Evolutionary conservation across 2,888 invertebrate species (phyloP), one percentile per base, ranked within the genome.

Genomic region (Caenorhabditis sp.): DNA sequence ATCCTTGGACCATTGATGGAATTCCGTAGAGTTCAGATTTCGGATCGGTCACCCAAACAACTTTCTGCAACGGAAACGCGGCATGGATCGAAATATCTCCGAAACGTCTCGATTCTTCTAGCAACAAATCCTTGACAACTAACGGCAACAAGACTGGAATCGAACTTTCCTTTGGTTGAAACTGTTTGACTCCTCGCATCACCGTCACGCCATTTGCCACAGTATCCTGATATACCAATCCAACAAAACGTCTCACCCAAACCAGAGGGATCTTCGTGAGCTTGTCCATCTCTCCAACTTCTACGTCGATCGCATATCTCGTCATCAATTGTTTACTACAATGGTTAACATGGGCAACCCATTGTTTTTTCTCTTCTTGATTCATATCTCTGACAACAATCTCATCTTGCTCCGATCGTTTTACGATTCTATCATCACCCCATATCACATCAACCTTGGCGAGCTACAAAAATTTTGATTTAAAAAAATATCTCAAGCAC

Each of bases 241-340:
- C 83, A 27, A 76, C 61, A 64, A 80, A 78, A 12, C 67, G 65
- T 20, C 76, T 62, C 17, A 76, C 77, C 64, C 70, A 72, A 0
- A 67, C 80, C 17, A 83, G 53, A 10, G 67, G 63, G 20, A 60
- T 53, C 1, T 31, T 57, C 43, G 31, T 58, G 61, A 31, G 14
- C 27, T 52, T 4, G 59, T 50, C 26, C 52, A 53, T 23, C 63
- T 67, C 1, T 57, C 61, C 4, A 53, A 56, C 21, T 38, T 27
- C 56, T 2, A 56, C 26, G 25, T 78, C 78, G 52, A 83, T 82
- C n/a, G 79, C 81, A 62, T 69, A 79, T 10, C 83, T 78, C 17
- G 61, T 67, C 53, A 77, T 54, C 58, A 70, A 49, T 23, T 25
- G 57, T n/a, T 78, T 71, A 14, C 53, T 23, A 17, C 70, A 26